Conservation (phyloP, 2,888 invertebrate genomes). For the Tholera decimalis region DNA sequence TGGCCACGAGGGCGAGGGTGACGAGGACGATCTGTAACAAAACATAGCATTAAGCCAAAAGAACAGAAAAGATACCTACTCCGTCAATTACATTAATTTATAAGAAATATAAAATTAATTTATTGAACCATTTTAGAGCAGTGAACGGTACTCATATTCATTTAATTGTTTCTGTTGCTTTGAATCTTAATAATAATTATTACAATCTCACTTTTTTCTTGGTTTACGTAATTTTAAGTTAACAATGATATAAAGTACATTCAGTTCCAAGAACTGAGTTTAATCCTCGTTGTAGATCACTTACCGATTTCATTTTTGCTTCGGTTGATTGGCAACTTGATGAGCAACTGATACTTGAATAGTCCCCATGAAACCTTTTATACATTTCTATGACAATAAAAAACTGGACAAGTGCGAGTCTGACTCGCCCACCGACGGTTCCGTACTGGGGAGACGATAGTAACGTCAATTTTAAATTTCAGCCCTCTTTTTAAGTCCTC, state of each 20-base stretch:
- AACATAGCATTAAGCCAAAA: not conserved
- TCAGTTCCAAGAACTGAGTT: not conserved
- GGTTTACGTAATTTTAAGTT: not conserved
- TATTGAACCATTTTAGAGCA: too few relatives aligned
- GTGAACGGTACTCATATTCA: too few relatives aligned
- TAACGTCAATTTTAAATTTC: too few relatives aligned
- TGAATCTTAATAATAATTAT: too few relatives aligned
- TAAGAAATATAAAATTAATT: not conserved
- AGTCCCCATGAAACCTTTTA: constrained; percentile 30
- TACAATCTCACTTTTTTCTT: not conserved
- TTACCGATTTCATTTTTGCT: constrained; percentile 44
- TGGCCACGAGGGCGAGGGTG: constrained; percentile 80
- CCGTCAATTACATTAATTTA: not conserved
- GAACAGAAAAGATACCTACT: not conserved
- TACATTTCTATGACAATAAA: constrained; percentile 29
- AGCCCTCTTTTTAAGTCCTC: too few relatives aligned
- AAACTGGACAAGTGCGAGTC: too few relatives aligned
- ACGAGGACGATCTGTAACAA: constrained; percentile 67
- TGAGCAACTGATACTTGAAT: constrained; percentile 33
- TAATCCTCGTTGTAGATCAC: not conserved
- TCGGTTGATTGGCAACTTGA: constrained; percentile 9
- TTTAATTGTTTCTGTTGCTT: not conserved
- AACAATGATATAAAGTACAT: not conserved
- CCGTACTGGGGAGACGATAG: too few relatives aligned
- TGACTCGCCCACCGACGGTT: too few relatives aligned